phyloP scores from a whole-genome alignment of 2,113 vertebrate genomes.

The Burhinus bistriatus region DNA sequence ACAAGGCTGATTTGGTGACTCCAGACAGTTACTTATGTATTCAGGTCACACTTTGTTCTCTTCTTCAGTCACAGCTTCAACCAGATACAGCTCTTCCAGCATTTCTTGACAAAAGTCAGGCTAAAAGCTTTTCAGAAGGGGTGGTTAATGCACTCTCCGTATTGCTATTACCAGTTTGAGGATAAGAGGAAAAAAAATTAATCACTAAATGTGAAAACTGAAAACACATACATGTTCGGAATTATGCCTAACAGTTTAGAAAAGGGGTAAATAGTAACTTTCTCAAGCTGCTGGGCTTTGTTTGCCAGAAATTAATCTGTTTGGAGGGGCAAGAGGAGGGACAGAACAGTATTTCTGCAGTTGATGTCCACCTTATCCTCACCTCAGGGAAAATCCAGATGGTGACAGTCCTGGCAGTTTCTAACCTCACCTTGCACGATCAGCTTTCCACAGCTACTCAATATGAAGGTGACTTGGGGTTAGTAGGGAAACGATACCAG shows the following conservation, averaged over 20 bases:
- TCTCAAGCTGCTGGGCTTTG: neutral
- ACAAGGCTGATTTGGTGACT: neutral
- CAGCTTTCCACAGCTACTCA: neutral
- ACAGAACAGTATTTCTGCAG: neutral
- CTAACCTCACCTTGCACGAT: neutral
- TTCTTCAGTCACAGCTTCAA: slow-evolving; percentile 16
- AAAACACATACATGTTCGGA: neutral
- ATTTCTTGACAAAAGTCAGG: slow-evolving; percentile 10
- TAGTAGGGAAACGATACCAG: neutral
- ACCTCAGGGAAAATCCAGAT: neutral
- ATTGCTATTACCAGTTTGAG: neutral
- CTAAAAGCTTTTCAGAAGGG: neutral
- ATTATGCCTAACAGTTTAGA: neutral
- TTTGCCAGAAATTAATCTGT: neutral
- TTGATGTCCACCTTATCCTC: neutral
- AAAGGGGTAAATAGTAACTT: neutral
- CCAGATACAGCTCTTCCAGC: neutral
- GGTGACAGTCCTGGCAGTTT: neutral
- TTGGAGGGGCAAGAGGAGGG: neutral
- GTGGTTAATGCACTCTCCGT: neutral
- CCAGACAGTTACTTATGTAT: neutral
- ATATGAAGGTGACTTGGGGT: neutral
- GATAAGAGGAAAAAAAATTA: neutral
- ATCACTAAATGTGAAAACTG: neutral
- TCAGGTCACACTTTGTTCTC: slow-evolving; percentile 35